Evolutionary conservation across 2,797 vertebrate species (phyloP), one percentile per base, ranked within the genome.

Genomic region (Cetoscarus ocellatus): DNA sequence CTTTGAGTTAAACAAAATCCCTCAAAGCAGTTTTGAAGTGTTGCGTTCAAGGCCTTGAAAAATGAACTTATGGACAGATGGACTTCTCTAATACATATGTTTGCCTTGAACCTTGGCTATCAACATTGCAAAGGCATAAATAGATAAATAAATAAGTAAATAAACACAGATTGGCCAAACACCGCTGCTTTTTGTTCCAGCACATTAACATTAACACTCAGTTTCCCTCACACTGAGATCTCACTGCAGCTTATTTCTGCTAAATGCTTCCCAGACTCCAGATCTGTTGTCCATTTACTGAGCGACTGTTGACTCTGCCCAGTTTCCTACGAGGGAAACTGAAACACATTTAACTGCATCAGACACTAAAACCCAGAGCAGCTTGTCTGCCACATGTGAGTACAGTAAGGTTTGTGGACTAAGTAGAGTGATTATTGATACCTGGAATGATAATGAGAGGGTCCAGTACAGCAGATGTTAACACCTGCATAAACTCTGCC

Each of bases 251-350:
- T 57, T 17, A 45, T 61, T 61, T 48, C 57, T 19, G 27, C 38
- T 40, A 36, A 80, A 73, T 51, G 13, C 8, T 51, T 55, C 51
- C 71, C 76, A 65, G 61, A 77, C 58, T 69, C 15, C 45, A 73
- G 35, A 61, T 63, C 53, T 60, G 61, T 10, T 53, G 39, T 52
- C 12, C 1, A 10, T 45, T 53, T 55, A 43, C 51, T 38, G 10
- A 59, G 70, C 0, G 3, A 1, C 19, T 0, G n/a, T 39, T 8
- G 2, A 55, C 53, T 54, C 35, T 82, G 75, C 79, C 67, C 70
- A 85, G 50, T 83, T 88, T 87, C 71, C 75, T 59, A 42, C 15
- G 11, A 7, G 60, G 57, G 61, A 77, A 69, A 42, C 47, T 27
- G 13, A 57, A 55, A 71, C 51, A 36, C 61, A 48, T 65, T 65